Evolutionary conservation across 2,888 invertebrate species (phyloP).

Genomic region (Ganaspis brasiliensis): DNA sequence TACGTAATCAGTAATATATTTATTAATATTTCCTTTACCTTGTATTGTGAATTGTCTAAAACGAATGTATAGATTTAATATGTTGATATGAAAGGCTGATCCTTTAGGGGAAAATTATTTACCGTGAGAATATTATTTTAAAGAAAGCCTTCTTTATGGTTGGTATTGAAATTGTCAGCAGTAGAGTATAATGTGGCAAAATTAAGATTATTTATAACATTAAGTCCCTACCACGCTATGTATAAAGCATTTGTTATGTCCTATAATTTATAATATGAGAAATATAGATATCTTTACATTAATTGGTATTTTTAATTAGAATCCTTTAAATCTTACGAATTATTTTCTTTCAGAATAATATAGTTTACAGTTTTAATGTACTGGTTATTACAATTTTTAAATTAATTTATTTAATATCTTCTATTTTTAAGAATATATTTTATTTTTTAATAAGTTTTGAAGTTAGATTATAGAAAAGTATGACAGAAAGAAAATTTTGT

Average conservation of each 20-base stretch:
- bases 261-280: constrained; percentile 38
- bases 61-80: constrained; percentile 25
- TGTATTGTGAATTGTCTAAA: not conserved
- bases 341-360: too few species aligned
- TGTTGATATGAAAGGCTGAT: constrained; percentile 36
- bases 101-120: constrained; percentile 25
- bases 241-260: constrained; percentile 34
- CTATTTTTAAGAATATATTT: too few species aligned
- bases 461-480: too few species aligned
- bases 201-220: constrained; percentile 32
- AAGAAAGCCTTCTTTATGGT: constrained; percentile 26
- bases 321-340: not conserved
- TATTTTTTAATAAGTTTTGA: too few species aligned
- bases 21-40: not conserved
- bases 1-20: constrained; percentile 4
- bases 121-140: constrained; percentile 27
- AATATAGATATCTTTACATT: constrained; percentile 42
- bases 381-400: too few species aligned
- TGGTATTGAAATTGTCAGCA: constrained; percentile 17
- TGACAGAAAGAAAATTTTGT: too few species aligned
- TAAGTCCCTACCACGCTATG: constrained; percentile 30
- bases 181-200: constrained; percentile 27
- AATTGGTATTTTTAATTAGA: not conserved
- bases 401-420: too few species aligned
- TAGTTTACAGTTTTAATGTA: too few species aligned